A percentile compares a stretch with the other conserved stretches of the same genome.
Conservation (phyloP, 2,797 vertebrate species). For the Sebastes oblongus region DNA sequence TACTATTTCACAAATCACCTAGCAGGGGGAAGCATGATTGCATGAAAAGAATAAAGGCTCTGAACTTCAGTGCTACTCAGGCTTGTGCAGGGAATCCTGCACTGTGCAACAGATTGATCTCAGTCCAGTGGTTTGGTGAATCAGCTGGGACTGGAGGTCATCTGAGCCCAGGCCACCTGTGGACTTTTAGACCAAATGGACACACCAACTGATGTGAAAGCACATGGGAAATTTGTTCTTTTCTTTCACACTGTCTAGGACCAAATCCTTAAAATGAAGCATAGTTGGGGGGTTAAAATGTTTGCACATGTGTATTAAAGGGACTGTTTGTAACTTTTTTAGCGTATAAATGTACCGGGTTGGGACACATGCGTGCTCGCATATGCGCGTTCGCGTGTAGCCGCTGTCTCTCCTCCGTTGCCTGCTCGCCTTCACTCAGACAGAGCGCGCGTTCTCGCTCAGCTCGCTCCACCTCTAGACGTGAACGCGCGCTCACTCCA, state of each 20-base stretch:
- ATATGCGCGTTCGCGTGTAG: no score
- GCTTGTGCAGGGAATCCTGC: background rate
- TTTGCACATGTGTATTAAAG: background rate
- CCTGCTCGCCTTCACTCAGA: no score
- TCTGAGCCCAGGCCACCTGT: background rate
- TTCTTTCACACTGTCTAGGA: background rate
- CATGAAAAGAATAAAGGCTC: background rate
- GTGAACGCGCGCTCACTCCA: no score
- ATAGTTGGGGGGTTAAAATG: background rate
- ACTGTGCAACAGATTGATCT: background rate
- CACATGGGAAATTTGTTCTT: rapidly evolving
- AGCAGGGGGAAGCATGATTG: constrained; percentile 38
- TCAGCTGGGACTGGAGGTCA: background rate
- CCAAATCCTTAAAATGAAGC: background rate
- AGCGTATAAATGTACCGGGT: no score
- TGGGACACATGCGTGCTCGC: no score
- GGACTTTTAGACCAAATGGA: background rate
- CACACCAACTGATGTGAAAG: background rate
- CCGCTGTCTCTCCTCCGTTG: no score
- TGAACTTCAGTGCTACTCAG: background rate
- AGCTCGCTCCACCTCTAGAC: no score
- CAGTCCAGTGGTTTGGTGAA: background rate
- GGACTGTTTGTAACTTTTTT: no score
- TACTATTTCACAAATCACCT: background rate
- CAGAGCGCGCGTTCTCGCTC: no score